A percentile compares a stretch with the other conserved stretches of the same genome.
phyloP scores from a whole-genome alignment of 1,140 invertebrate species.

The Ceratosolen fusciceps region DNA sequence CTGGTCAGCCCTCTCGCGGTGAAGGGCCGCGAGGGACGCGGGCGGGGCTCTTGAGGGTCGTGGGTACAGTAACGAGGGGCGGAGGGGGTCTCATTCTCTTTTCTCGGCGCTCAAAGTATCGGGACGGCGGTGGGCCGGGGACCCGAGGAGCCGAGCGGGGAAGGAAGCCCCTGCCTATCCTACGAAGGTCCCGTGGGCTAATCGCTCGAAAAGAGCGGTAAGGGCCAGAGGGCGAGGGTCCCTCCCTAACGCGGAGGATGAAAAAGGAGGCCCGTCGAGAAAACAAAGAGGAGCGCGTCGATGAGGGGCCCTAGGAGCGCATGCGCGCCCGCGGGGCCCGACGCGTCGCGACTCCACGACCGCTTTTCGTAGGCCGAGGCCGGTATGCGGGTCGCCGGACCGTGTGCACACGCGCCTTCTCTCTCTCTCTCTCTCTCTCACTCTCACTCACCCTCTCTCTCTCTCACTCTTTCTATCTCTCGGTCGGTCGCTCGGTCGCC shows the following conservation, averaged over 20 bases:
- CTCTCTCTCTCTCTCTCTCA: no score
- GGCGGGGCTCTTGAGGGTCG: no score
- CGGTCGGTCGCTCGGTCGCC: no score
- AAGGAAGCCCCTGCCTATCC: neutral
- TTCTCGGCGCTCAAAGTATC: no score
- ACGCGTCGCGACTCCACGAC: neutral
- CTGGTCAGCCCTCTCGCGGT: neutral
- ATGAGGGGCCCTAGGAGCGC: neutral
- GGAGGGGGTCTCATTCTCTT: no score
- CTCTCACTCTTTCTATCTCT: no score
- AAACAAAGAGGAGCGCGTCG: neutral
- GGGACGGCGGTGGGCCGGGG: neutral
- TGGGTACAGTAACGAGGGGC: no score
- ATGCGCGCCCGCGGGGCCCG: neutral
- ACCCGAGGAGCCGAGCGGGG: no score
- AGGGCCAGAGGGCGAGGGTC: neutral
- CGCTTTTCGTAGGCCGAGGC: conserved; percentile 8
- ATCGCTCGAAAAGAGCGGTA: neutral
- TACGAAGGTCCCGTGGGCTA: neutral
- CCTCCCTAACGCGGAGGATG: neutral
- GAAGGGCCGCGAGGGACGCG: no score
- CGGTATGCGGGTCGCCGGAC: conserved; percentile 40
- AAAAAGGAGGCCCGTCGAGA: neutral
- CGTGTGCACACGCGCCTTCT: neutral
- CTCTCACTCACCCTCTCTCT: no score